Conservation (phyloP, 1,140 invertebrate species). For the Coboldia fuscipes region DNA sequence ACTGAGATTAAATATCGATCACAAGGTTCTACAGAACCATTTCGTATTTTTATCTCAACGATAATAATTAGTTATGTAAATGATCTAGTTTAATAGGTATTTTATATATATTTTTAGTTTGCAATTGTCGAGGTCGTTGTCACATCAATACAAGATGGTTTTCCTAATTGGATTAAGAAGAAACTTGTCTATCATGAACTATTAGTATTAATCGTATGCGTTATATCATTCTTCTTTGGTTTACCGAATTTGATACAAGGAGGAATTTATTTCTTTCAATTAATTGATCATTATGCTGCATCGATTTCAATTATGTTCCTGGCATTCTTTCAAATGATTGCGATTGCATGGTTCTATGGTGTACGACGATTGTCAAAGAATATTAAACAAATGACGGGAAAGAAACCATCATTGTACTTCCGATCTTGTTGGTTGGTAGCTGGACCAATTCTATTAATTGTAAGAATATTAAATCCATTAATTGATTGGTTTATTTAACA, state of each 20-base stretch:
- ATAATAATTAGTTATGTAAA: neutral
- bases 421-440: constrained; percentile 66
- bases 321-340: constrained; percentile 80
- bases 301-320: constrained; percentile 79
- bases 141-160: constrained; percentile 78
- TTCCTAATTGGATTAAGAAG: constrained; percentile 60
- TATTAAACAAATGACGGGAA: constrained; percentile 72
- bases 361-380: constrained; percentile 54
- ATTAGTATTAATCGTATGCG: constrained; percentile 60
- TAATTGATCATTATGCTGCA: constrained; percentile 82
- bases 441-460: constrained; percentile 58
- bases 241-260: constrained; percentile 71
- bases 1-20: neutral
- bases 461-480: constrained; percentile 22
- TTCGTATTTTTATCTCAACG: neutral
- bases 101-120: constrained; percentile 29
- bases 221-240: constrained; percentile 61
- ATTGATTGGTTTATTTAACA: neutral
- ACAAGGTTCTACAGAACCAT: neutral
- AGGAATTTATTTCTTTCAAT: constrained; percentile 80
- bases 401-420: constrained; percentile 54
- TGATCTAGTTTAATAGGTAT: neutral
- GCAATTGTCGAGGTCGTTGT: constrained; percentile 81
- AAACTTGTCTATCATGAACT: constrained; percentile 69
- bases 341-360: constrained; percentile 83